Evolutionary conservation across 1,140 invertebrate species (phyloP).

Genomic region (Papilio helenus): DNA sequence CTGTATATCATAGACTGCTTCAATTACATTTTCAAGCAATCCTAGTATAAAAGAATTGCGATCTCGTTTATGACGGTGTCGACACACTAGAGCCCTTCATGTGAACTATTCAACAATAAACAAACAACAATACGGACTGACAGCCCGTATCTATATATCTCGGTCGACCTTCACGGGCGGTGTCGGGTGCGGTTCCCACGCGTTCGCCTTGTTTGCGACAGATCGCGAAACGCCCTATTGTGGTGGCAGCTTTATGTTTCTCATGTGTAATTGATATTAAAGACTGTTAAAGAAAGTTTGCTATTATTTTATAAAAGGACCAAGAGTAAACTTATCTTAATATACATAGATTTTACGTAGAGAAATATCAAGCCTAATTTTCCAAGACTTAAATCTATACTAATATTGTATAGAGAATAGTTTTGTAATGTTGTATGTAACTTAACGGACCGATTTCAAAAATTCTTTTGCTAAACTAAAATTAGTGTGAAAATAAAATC

Average conservation of each 20-base stretch:
- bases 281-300: neutral
- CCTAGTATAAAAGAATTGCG: slow-evolving; percentile 22
- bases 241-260: slow-evolving; percentile 29
- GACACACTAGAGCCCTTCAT: slow-evolving; percentile 21
- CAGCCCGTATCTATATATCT: slow-evolving; percentile 29
- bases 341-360: too few species aligned
- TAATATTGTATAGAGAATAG: too few species aligned
- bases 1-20: neutral
- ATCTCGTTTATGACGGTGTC: slow-evolving; percentile 29
- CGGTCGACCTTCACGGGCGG: slow-evolving; percentile 32
- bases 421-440: too few species aligned
- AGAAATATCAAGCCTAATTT: too few species aligned
- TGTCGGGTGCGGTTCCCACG: slow-evolving; percentile 39
- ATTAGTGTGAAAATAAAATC: too few species aligned
- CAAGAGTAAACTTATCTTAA: too few species aligned
- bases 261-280: slow-evolving; percentile 21
- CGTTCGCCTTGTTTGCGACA: slow-evolving; percentile 29
- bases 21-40: neutral
- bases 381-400: too few species aligned
- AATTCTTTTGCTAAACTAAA: too few species aligned
- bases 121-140: slow-evolving; percentile 29
- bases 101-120: slow-evolving; percentile 38
- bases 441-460: too few species aligned
- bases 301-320: neutral
- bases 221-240: slow-evolving; percentile 27